These are phyloP conservation scores for Alethe diademata DNA, from an alignment of 2,113 vertebrate species.

Conservation along the genomic window DNA sequence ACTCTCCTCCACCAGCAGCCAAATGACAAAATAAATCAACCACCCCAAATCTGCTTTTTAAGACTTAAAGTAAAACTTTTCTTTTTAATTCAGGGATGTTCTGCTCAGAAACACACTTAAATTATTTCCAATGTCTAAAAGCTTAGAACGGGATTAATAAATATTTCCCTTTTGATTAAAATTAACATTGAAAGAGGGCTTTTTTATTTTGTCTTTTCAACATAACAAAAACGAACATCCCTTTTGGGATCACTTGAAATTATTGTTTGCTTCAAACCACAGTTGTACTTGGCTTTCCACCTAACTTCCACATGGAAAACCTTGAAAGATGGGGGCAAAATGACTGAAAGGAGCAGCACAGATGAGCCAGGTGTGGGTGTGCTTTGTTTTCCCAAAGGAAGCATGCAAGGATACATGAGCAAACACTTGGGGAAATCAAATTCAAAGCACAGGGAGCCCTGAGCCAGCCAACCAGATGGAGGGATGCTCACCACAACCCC, in stretches of 20 bases:
- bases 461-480: background rate
- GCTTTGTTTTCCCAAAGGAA: background rate
- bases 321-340: background rate
- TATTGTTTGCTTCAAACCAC: constrained; percentile 13
- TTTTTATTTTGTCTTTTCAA: background rate
- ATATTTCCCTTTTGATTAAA: constrained; percentile 49
- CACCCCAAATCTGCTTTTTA: background rate
- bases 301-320: background rate
- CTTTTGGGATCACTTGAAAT: constrained; percentile 4
- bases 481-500: background rate
- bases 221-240: background rate
- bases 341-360: background rate
- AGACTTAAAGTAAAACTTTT: background rate
- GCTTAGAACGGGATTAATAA: background rate
- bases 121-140: constrained; percentile 9
- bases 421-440: background rate
- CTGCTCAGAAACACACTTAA: background rate
- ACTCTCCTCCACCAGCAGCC: background rate
- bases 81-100: background rate
- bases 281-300: background rate
- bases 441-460: background rate
- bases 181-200: background rate
- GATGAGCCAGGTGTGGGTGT: background rate
- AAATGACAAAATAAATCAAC: constrained; percentile 20
- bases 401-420: background rate